These are phyloP conservation scores for Triplophysa yarkandensis DNA, from an alignment of 2,797 vertebrate species.

Conservation along the genomic window DNA sequence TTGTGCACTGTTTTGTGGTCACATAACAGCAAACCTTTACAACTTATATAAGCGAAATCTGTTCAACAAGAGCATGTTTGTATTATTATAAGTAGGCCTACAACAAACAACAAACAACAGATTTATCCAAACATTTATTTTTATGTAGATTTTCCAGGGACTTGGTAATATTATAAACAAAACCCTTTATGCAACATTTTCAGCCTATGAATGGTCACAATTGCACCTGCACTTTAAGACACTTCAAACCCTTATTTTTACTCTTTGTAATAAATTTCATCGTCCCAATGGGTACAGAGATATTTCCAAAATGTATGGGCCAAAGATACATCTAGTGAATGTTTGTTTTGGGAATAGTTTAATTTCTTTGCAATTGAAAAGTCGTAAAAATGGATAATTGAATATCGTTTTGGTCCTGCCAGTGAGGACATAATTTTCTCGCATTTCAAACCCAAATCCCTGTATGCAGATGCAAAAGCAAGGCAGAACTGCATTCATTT, in stretches of 20 bases:
- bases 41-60: background rate
- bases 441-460: constrained; percentile 72
- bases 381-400: background rate
- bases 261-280: background rate
- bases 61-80: background rate
- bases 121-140: constrained; percentile 26
- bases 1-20: too few relatives aligned
- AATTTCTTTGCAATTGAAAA: background rate
- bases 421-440: constrained; percentile 56
- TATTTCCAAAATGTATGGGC: background rate
- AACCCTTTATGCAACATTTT: constrained; percentile 3
- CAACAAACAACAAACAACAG: background rate
- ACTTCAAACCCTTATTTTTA: background rate
- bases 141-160: constrained; percentile 16
- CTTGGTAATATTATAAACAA: constrained; percentile 23
- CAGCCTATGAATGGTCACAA: constrained; percentile 8
- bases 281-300: background rate
- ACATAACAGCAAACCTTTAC: background rate
- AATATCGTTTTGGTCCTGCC: background rate
- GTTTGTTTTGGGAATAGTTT: background rate
- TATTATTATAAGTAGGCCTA: background rate
- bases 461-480: constrained; percentile 36
- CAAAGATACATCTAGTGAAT: background rate
- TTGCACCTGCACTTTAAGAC: background rate
- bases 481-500: constrained; percentile 13